These are phyloP conservation scores for Ispidina lecontei DNA, from an alignment of 2,797 vertebrate genomes.

Conservation along the genomic window DNA sequence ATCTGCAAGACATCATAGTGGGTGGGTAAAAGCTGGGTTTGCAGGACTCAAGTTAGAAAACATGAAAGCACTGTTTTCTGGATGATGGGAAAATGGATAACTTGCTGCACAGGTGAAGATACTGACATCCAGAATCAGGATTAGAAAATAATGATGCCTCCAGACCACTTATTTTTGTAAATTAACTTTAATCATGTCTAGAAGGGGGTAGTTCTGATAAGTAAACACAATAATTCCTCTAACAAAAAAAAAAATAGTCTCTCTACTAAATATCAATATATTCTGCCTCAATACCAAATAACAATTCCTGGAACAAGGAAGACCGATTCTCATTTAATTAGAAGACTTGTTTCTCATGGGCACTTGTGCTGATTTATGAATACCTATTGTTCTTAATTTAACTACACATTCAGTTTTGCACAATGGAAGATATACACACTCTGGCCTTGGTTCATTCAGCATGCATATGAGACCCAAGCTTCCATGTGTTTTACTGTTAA, in stretches of 20 bases:
- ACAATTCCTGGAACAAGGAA: constrained; percentile 73
- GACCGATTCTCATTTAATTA: constrained; percentile 73
- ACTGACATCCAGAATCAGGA: not conserved
- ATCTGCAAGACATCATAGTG: not conserved
- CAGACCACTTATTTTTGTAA: not conserved
- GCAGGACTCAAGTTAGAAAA: not conserved
- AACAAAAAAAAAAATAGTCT: constrained; percentile 8
- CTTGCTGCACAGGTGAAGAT: not conserved
- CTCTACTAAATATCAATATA: not conserved
- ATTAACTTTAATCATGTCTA: not conserved
- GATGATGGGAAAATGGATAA: not conserved
- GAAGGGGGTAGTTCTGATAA: not conserved
- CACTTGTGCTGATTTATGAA: constrained; percentile 68
- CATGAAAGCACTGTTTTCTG: not conserved
- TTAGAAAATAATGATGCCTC: not conserved
- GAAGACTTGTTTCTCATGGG: constrained; percentile 68
- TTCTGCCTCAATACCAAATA: constrained; percentile 52
- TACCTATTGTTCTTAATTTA: constrained; percentile 76
- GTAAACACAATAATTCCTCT: constrained; percentile 3
- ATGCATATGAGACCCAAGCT: not conserved
- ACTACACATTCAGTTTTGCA: constrained; percentile 67
- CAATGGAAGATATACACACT: constrained; percentile 43
- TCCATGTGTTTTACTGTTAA: not conserved
- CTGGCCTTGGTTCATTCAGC: constrained; percentile 22
- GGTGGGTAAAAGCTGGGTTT: not conserved